Percentiles rank a stretch among this genome's conserved stretches.
Evolutionary conservation across 2,113 vertebrate genomes (phyloP).

Genomic region (Poeciliopsis retropinna): DNA sequence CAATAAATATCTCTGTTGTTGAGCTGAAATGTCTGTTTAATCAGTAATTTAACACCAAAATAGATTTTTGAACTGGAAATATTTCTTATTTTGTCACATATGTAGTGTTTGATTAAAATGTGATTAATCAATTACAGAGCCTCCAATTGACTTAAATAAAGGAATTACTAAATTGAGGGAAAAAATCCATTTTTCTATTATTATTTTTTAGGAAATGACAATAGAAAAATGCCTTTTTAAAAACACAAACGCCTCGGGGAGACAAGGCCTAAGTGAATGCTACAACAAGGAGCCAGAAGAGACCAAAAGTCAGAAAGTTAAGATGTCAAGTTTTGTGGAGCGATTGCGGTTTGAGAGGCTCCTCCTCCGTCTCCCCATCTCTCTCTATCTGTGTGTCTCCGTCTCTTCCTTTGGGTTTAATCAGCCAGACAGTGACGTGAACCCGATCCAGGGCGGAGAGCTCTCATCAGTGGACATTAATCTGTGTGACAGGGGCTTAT

Average conservation of each 20-base stretch:
- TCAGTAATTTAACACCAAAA: too few relatives aligned
- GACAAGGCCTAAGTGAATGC: conserved; percentile 27
- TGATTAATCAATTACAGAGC: too few relatives aligned
- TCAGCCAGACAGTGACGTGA: conserved; percentile 56
- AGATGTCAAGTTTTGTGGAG: conserved; percentile 46
- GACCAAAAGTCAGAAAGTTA: conserved; percentile 42
- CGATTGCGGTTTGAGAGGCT: conserved; percentile 34
- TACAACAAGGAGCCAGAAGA: conserved; percentile 32
- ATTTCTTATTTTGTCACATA: too few relatives aligned
- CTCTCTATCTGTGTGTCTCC: conserved; percentile 12
- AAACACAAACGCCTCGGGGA: background rate
- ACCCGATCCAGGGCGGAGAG: conserved; percentile 40
- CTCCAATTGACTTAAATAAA: too few relatives aligned
- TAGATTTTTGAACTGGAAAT: too few relatives aligned
- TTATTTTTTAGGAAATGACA: too few relatives aligned
- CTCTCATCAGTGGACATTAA: conserved; percentile 57
- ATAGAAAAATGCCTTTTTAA: too few relatives aligned
- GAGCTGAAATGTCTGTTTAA: too few relatives aligned
- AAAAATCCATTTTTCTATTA: too few relatives aligned
- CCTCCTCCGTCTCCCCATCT: conserved; percentile 12
- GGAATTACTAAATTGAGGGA: too few relatives aligned
- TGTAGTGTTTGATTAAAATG: too few relatives aligned
- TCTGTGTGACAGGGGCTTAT: conserved; percentile 69
- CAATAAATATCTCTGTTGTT: too few relatives aligned
- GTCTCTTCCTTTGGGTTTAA: conserved; percentile 58